A percentile compares a stretch with the other conserved stretches of the same genome.
Conservation (phyloP, 2,113 vertebrate species). For the Oreochromis spilurus region DNA sequence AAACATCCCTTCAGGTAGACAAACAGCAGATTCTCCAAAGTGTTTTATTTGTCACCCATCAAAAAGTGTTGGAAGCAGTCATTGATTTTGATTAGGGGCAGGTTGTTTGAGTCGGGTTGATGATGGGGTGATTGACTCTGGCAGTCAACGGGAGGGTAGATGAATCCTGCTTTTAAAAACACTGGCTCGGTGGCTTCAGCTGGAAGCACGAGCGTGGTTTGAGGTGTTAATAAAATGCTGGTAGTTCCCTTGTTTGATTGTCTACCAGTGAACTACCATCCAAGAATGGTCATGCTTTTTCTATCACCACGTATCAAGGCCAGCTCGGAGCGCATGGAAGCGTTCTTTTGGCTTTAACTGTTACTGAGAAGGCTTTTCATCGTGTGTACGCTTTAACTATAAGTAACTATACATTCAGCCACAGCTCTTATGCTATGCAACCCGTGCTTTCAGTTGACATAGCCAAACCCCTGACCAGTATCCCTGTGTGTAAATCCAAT, state of each 20-base stretch:
- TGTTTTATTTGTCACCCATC: not conserved
- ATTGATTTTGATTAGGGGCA: constrained; percentile 12
- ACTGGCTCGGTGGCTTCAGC: not conserved
- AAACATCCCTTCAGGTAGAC: constrained; percentile 12
- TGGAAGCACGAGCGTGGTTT: not conserved
- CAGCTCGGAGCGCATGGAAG: not conserved
- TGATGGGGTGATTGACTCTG: constrained; percentile 39
- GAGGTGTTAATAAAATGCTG: not conserved
- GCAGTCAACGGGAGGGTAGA: constrained; percentile 17
- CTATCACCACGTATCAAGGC: not conserved
- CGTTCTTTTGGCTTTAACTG: not conserved
- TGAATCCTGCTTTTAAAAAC: constrained; percentile 34
- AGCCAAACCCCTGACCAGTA: not conserved
- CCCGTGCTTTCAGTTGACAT: not conserved
- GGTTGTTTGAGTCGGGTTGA: constrained; percentile 42
- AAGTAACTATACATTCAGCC: not conserved
- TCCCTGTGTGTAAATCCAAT: not conserved
- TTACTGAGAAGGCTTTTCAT: not conserved
- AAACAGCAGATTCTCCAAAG: not conserved
- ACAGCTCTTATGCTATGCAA: not conserved
- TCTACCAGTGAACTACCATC: not conserved
- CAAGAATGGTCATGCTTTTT: not conserved
- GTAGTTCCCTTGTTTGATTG: not conserved
- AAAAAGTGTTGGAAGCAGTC: constrained; percentile 22
- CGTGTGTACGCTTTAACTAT: not conserved